phyloP scores from a whole-genome alignment of 1,140 invertebrate species.

The Phortica variegata region DNA sequence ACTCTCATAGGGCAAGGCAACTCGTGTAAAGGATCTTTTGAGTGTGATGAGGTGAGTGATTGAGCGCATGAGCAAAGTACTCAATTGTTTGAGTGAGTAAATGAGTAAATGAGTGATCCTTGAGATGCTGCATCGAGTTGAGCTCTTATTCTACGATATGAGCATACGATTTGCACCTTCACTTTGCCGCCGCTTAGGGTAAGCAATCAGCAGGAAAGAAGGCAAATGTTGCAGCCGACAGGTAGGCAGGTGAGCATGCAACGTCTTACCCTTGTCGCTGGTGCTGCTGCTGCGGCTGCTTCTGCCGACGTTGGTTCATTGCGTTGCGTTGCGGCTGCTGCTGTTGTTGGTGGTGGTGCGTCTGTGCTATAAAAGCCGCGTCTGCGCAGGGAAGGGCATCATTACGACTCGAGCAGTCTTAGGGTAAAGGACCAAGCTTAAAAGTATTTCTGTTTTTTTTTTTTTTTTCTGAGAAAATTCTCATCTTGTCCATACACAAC shows the following conservation, averaged over 20 bases:
- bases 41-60: background rate
- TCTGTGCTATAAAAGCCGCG: conserved; percentile 42
- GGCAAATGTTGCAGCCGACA: too few species aligned
- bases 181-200: too few species aligned
- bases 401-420: conserved; percentile 38
- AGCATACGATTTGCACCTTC: too few species aligned
- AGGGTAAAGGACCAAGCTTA: conserved; percentile 12
- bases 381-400: conserved; percentile 52
- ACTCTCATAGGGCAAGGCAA: conserved; percentile 8
- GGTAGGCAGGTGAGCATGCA: too few species aligned
- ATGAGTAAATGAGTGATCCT: conserved; percentile 9
- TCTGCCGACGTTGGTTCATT: conserved; percentile 12
- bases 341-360: conserved; percentile 4
- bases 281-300: conserved; percentile 5
- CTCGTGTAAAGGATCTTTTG: too few species aligned
- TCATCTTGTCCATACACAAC: background rate
- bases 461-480: background rate
- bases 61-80: background rate
- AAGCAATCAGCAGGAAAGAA: too few species aligned
- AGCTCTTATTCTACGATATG: too few species aligned
- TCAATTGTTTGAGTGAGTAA: background rate
- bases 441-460: conserved; percentile 1
- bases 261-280: too few species aligned
- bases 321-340: conserved; percentile 11
- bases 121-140: conserved; percentile 22